These are phyloP conservation scores for Trichechus manatus DNA, from an alignment of 2,113 vertebrate species.

Conservation along the genomic window DNA sequence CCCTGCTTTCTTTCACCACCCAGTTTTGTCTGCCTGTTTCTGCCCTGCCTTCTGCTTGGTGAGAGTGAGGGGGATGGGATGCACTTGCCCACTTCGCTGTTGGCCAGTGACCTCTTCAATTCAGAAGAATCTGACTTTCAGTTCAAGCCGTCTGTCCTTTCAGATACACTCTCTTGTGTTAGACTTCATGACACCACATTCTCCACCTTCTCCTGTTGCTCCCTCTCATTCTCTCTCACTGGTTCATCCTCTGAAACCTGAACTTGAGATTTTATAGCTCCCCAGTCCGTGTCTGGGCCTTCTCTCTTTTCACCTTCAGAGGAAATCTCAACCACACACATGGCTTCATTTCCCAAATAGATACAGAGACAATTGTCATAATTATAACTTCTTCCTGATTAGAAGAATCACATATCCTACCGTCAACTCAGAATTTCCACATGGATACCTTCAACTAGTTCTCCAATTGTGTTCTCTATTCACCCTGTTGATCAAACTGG, in stretches of 20 bases:
- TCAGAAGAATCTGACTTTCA: not conserved
- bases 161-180: not conserved
- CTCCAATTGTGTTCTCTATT: not conserved
- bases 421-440: not conserved
- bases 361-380: not conserved
- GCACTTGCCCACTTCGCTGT: too few species aligned
- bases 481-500: not conserved
- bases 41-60: not conserved
- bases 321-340: not conserved
- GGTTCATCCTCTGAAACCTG: not conserved
- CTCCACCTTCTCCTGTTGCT: not conserved
- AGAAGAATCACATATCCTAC: not conserved
- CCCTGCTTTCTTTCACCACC: not conserved
- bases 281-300: too few species aligned
- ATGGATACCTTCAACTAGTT: not conserved
- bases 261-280: not conserved
- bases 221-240: not conserved
- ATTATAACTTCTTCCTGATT: not conserved
- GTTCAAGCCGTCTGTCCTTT: not conserved
- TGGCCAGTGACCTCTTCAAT: not conserved
- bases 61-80: not conserved
- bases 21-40: not conserved
- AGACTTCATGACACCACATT: not conserved
- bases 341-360: not conserved
- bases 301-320: not conserved